Percentiles rank a stretch among this genome's conserved stretches.
phyloP scores from a whole-genome alignment of 2,797 vertebrate genomes.

The Semaprochilodus insignis region DNA sequence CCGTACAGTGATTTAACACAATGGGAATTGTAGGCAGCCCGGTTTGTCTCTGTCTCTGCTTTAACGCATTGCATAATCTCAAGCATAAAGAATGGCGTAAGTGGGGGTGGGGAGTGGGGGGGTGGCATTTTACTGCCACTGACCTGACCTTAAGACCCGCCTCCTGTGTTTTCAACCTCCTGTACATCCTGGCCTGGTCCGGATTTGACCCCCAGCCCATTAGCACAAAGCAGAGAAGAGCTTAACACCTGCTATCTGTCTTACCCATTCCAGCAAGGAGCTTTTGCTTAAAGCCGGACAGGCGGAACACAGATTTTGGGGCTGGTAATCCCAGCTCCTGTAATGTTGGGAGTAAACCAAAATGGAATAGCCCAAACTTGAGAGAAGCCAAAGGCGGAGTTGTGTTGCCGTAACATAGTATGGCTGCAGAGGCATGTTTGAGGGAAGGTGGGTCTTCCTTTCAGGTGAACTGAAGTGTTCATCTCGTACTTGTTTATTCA shows the following conservation, averaged over 20 bases:
- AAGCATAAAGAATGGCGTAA: neutral
- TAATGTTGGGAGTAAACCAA: neutral
- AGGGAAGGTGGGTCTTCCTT: neutral
- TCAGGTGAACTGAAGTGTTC: neutral
- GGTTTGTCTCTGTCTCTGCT: neutral
- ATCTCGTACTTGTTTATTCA: neutral
- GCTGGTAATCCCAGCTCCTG: constrained; percentile 39
- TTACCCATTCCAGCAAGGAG: constrained; percentile 13
- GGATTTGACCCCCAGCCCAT: constrained; percentile 61
- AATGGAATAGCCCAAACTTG: neutral
- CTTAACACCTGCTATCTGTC: constrained; percentile 50
- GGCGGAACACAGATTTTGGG: constrained; percentile 35
- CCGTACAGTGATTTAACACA: neutral
- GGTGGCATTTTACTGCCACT: constrained; percentile 20
- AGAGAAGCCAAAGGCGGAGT: neutral
- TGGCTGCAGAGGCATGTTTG: neutral
- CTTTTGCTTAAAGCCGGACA: constrained; percentile 38
- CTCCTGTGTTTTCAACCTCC: constrained; percentile 59
- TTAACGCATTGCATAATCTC: neutral
- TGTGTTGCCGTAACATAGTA: neutral
- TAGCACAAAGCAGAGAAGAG: constrained; percentile 59
- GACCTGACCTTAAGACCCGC: constrained; percentile 70
- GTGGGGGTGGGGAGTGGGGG: neutral
- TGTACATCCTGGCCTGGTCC: constrained; percentile 44
- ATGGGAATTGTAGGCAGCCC: neutral